Percentiles rank a stretch among this genome's conserved stretches.
These are phyloP conservation scores for Turritopsis dohrnii DNA, from an alignment of 30 jellyfish, hydroid and myxozoan species.

Conservation along the genomic window DNA sequence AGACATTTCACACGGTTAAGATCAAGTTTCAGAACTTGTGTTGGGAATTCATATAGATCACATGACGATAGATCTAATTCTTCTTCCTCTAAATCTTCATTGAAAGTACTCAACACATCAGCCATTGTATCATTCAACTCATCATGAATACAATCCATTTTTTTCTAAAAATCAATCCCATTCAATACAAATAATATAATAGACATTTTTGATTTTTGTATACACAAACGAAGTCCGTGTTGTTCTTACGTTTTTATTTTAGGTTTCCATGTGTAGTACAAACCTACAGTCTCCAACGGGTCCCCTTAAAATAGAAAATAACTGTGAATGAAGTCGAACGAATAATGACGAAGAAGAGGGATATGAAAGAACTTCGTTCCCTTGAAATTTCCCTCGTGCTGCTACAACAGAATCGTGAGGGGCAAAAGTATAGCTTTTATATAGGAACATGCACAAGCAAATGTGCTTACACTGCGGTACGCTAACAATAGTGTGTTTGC, in stretches of 20 bases:
- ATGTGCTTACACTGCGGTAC: neutral
- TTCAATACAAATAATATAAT: no score
- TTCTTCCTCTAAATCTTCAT: slow-evolving; percentile 23
- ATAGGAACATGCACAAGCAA: neutral
- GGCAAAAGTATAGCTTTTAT: neutral
- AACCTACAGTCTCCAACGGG: no score
- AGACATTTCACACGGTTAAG: neutral
- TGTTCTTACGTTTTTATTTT: no score
- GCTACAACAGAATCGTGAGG: neutral
- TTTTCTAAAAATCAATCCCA: neutral
- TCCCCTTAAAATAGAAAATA: no score
- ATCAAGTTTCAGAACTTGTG: slow-evolving; percentile 2
- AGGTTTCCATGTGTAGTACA: no score
- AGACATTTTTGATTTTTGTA: no score
- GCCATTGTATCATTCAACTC: neutral
- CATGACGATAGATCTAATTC: slow-evolving; percentile 43
- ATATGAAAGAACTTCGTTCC: no score
- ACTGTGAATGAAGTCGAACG: no score
- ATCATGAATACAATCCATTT: neutral
- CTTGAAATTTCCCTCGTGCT: no score
- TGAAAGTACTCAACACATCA: neutral
- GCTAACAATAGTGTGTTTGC: neutral
- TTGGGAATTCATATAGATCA: slow-evolving; percentile 41
- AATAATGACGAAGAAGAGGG: no score
- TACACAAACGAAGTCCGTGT: no score